Evolutionary conservation across 2,113 vertebrate genomes (phyloP).

Genomic region (Caranx ignobilis): DNA sequence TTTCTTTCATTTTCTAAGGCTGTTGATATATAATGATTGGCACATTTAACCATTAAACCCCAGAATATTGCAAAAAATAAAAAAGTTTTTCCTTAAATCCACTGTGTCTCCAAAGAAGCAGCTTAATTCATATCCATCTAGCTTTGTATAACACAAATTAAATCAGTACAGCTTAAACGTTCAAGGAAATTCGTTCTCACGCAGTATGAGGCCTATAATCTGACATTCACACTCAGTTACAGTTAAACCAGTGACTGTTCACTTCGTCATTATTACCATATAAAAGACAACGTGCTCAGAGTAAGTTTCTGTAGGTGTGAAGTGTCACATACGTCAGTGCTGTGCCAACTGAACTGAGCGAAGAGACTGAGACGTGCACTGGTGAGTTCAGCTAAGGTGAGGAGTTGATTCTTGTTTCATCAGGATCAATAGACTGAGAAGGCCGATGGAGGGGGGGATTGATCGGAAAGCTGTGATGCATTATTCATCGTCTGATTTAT

Average conservation of each 20-base stretch:
- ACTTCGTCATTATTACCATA: constrained; percentile 35
- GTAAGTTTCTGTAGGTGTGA: constrained; percentile 17
- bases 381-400: constrained; percentile 6
- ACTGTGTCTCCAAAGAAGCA: neutral
- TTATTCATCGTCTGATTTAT: constrained; percentile 33
- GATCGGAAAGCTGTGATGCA: constrained; percentile 20
- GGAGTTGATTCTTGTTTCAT: constrained; percentile 10
- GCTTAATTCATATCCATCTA: neutral
- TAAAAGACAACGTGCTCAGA: constrained; percentile 35
- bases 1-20: too few species aligned
- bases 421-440: constrained; percentile 7
- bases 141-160: neutral
- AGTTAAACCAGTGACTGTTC: constrained; percentile 15
- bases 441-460: neutral
- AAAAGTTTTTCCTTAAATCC: neutral
- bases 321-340: constrained; percentile 40
- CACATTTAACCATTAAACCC: neutral
- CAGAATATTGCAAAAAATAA: neutral
- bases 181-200: neutral
- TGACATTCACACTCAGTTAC: neutral
- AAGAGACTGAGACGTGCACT: constrained; percentile 6
- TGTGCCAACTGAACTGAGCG: neutral
- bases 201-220: neutral
- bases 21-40: neutral
- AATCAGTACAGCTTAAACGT: neutral